A percentile compares a stretch with the other conserved stretches of the same genome.
Evolutionary conservation across 2,797 vertebrate species (phyloP).

Genomic region (Halcyon badia): DNA sequence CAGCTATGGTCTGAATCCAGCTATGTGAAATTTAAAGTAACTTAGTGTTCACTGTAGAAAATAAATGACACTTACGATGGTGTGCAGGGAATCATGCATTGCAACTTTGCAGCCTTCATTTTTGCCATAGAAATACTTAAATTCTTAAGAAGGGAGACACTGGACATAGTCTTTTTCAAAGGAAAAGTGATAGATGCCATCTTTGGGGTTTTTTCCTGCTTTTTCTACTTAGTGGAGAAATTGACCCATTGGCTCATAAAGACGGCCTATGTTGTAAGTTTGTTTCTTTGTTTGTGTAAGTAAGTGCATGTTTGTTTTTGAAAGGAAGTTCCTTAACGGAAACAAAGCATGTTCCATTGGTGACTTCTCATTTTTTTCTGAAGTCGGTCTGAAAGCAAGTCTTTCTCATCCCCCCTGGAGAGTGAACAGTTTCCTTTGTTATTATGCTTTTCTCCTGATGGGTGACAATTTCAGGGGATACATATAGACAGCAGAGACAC

Average conservation of each 20-base stretch:
- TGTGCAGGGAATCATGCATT: not conserved
- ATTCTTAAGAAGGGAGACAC: not conserved
- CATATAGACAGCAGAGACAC: not conserved
- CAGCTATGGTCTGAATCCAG: not conserved
- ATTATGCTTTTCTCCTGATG: not conserved
- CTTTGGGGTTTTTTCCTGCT: not conserved
- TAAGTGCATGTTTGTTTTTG: conserved; percentile 8
- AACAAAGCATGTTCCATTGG: not conserved
- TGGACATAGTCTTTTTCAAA: not conserved
- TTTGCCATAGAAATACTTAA: not conserved
- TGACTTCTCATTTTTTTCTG: not conserved
- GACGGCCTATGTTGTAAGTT: not conserved
- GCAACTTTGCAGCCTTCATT: not conserved
- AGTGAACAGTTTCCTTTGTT: not conserved
- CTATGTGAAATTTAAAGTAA: not conserved
- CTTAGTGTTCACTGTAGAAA: not conserved
- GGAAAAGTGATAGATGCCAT: not conserved
- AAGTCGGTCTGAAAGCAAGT: not conserved
- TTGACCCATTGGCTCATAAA: not conserved
- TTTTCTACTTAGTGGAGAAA: not conserved
- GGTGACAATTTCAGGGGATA: not conserved
- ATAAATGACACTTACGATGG: not conserved
- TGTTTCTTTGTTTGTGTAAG: conserved; percentile 13
- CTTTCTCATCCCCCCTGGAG: not conserved
- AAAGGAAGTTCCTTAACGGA: not conserved